A percentile compares a stretch with the other conserved stretches of the same genome.
Conservation (phyloP, 2,797 vertebrate genomes). For the Smutsia gigantea region DNA sequence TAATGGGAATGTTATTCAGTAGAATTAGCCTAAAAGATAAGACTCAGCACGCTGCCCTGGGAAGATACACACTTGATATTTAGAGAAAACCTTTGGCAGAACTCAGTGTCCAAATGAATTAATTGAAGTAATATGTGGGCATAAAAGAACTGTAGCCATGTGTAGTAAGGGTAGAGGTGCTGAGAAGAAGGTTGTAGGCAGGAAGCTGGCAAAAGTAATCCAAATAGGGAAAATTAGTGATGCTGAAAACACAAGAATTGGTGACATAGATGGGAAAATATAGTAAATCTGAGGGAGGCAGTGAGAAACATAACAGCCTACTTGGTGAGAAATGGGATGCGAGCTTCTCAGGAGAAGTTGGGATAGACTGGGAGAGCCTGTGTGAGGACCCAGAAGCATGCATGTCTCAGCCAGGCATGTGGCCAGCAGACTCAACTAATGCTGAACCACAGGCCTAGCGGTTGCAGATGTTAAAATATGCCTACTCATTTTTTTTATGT, state of each 20-base stretch:
- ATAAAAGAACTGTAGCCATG: background rate
- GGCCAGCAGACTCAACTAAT: background rate
- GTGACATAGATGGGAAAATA: background rate
- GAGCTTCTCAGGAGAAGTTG: background rate
- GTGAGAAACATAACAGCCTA: background rate
- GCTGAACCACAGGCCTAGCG: too few species aligned
- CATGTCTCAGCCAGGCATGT: background rate
- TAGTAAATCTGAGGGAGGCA: background rate
- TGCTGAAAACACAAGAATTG: background rate
- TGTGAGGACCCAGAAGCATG: too few species aligned
- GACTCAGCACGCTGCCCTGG: background rate
- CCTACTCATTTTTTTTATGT: background rate
- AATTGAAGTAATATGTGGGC: background rate
- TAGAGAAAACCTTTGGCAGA: background rate
- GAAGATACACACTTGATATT: background rate
- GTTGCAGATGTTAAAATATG: background rate
- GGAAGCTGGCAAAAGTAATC: background rate
- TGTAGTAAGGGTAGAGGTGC: background rate
- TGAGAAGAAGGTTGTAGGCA: background rate
- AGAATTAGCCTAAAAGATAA: background rate
- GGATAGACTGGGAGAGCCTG: too few species aligned
- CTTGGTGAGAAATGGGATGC: too few species aligned
- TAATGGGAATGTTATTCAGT: background rate
- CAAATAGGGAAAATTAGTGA: background rate
- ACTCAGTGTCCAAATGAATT: background rate